Conservation (phyloP, 2,888 invertebrate species). For the Theristus sp. region DNA sequence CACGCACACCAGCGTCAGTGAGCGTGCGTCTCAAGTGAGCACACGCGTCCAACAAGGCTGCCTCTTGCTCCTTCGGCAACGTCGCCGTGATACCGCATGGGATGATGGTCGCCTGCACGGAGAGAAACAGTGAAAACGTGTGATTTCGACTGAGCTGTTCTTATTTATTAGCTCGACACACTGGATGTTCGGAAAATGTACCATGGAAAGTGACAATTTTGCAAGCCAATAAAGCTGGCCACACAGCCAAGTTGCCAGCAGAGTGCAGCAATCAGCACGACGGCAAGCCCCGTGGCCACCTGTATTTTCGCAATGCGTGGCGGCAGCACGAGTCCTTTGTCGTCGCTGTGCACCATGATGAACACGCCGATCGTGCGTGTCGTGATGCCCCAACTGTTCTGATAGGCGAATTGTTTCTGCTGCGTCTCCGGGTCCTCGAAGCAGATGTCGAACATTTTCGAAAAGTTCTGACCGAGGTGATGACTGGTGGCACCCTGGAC, state of each 20-base stretch:
- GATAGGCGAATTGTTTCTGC: conserved; percentile 55
- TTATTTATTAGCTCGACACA: neutral
- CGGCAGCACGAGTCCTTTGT: conserved; percentile 83
- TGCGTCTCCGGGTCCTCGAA: conserved; percentile 64
- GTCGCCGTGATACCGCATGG: conserved; percentile 84
- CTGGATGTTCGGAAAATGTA: too few relatives aligned
- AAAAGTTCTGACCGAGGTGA: conserved; percentile 95
- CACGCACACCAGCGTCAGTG: conserved; percentile 47
- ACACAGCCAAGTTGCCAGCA: too few relatives aligned
- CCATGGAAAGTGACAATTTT: too few relatives aligned
- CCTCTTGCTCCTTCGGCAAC: conserved; percentile 51
- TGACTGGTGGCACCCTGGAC: conserved; percentile 80
- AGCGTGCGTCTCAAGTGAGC: conserved; percentile 41
- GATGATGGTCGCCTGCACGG: conserved; percentile 50
- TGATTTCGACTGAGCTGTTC: neutral
- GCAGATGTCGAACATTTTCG: conserved; percentile 93
- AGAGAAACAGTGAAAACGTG: too few relatives aligned
- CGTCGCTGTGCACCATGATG: conserved; percentile 72
- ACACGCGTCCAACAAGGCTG: conserved; percentile 47
- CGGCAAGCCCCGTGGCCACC: too few relatives aligned
- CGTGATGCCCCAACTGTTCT: conserved; percentile 96
- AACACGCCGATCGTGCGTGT: conserved; percentile 76
- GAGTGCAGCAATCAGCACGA: too few relatives aligned
- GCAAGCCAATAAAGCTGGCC: too few relatives aligned
- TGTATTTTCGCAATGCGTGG: conserved; percentile 74